Percentiles rank a stretch among this genome's conserved stretches.
These are phyloP conservation scores for Turritopsis rubra DNA, from an alignment of 30 jellyfish, hydroid and myxozoan genomes.

Conservation along the genomic window DNA sequence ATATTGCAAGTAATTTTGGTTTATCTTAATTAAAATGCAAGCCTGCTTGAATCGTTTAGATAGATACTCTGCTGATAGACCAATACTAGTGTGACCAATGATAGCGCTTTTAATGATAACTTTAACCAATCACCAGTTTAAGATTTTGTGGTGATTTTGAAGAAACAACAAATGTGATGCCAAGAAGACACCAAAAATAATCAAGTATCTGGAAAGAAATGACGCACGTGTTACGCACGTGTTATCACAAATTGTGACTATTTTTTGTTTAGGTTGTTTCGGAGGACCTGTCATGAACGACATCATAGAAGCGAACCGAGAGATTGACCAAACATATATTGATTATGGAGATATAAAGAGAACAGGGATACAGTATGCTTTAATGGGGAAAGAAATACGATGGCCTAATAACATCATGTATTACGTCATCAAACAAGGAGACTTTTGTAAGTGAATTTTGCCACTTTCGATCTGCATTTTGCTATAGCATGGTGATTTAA, in stretches of 20 bases:
- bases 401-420: neutral
- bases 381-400: neutral
- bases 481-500: too few species aligned
- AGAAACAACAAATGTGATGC: too few species aligned
- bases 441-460: neutral
- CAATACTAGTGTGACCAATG: too few species aligned
- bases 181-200: neutral
- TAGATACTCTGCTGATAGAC: too few species aligned
- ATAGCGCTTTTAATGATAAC: too few species aligned
- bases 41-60: too few species aligned
- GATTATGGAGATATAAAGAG: neutral
- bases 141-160: too few species aligned
- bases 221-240: neutral
- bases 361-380: neutral
- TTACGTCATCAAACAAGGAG: neutral
- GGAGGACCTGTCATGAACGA: neutral
- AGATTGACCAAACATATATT: neutral
- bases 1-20: too few species aligned
- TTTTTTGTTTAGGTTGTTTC: neutral
- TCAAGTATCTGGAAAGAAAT: neutral
- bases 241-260: neutral
- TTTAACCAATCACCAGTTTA: too few species aligned
- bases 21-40: too few species aligned
- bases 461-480: too few species aligned
- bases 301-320: neutral